Conservation (phyloP, 2,888 invertebrate genomes). For the Chouioia cunea region DNA sequence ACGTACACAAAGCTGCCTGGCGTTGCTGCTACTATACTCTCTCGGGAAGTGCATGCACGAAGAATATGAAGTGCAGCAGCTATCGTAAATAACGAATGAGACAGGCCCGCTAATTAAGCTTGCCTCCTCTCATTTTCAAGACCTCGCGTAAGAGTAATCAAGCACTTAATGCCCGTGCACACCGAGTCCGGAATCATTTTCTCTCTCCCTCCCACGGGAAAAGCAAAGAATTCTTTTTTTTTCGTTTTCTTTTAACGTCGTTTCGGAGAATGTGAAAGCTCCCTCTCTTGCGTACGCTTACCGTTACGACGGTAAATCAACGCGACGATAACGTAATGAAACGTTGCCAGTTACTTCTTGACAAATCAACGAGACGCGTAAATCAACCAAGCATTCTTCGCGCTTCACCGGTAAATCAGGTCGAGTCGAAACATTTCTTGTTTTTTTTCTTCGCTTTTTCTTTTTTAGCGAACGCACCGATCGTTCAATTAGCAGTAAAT, state of each 20-base stretch:
- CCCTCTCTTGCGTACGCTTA: conserved; percentile 16
- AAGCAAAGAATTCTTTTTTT: conserved; percentile 44
- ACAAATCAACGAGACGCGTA: too few species aligned
- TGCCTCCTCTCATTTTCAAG: conserved; percentile 53
- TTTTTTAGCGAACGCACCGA: conserved; percentile 45
- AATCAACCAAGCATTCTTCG: too few species aligned
- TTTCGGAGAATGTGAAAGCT: conserved; percentile 28
- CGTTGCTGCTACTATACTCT: background rate
- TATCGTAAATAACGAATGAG: conserved; percentile 58
- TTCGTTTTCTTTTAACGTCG: conserved; percentile 44
- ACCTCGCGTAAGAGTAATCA: conserved; percentile 47
- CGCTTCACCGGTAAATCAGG: too few species aligned
- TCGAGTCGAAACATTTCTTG: too few species aligned
- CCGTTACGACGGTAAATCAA: too few species aligned
- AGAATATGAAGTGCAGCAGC: conserved; percentile 17
- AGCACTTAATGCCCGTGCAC: too few species aligned
- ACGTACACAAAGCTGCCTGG: background rate
- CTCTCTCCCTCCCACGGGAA: too few species aligned
- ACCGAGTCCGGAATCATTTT: too few species aligned
- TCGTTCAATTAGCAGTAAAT: conserved; percentile 65
- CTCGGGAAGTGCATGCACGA: background rate
- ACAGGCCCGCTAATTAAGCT: conserved; percentile 59
- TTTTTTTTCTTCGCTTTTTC: too few species aligned
- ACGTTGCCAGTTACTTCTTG: too few species aligned
- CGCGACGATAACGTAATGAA: too few species aligned